A percentile compares a stretch with the other conserved stretches of the same genome.
phyloP scores from a whole-genome alignment of 2,113 vertebrate species.

The Callaeas wilsoni region DNA sequence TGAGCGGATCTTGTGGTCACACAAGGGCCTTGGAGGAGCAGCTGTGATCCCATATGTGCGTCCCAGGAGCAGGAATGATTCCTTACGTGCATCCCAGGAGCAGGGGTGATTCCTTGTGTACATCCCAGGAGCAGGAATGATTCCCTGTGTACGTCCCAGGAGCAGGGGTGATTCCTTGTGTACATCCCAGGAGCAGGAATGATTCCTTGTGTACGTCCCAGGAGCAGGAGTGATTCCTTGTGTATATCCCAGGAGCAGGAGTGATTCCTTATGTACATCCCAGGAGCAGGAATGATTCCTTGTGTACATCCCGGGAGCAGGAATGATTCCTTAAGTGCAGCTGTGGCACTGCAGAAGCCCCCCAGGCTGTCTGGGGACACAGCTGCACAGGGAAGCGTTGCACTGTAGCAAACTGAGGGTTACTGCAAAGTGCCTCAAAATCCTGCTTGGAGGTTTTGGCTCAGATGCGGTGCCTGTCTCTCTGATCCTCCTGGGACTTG shows the following conservation, averaged over 20 bases:
- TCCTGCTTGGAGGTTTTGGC: rapidly evolving
- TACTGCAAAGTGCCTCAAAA: background rate
- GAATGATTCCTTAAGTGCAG: rapidly evolving
- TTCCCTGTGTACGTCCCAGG: background rate
- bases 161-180: rapidly evolving
- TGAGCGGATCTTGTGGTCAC: rapidly evolving
- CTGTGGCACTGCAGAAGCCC: background rate
- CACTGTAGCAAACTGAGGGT: background rate
- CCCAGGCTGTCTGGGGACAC: background rate
- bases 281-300: background rate
- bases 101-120: rapidly evolving
- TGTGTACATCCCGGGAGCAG: background rate
- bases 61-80: background rate
- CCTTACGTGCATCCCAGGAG: rapidly evolving
- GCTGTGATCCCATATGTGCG: rapidly evolving
- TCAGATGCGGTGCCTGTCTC: background rate
- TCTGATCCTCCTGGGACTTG: background rate
- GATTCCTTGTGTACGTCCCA: too few species aligned
- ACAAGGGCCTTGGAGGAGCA: background rate
- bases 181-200: background rate
- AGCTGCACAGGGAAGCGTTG: background rate
- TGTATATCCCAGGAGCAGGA: too few species aligned
- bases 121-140: background rate
- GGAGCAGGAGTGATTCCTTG: background rate
- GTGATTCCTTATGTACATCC: background rate